Evolutionary conservation across 37 sponge, comb jelly and placozoan species (phyloP).

Genomic region (Tethya wilhelma): DNA sequence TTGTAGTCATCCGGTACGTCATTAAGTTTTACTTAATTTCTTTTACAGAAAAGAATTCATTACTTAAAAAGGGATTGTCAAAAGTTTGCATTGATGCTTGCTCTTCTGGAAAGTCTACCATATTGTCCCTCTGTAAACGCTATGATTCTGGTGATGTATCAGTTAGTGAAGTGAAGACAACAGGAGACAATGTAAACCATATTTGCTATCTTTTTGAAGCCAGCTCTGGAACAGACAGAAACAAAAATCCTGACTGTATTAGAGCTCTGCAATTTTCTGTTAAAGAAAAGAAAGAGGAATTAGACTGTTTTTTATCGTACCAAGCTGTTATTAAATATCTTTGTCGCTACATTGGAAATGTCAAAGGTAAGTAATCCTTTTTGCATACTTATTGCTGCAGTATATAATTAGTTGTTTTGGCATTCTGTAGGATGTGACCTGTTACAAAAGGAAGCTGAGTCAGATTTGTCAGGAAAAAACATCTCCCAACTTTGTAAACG

Average conservation of each 20-base stretch:
- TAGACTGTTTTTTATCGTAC: neutral
- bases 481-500: conserved; percentile 1
- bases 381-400: neutral
- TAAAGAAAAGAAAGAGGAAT: neutral
- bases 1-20: too few species aligned
- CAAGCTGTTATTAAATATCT: neutral
- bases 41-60: neutral
- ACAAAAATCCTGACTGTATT: too few species aligned
- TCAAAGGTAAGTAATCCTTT: too few species aligned
- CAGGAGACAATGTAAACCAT: neutral
- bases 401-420: neutral
- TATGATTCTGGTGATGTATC: neutral
- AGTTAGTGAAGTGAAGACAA: neutral
- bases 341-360: neutral
- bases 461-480: neutral
- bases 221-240: neutral
- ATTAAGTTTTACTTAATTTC: too few species aligned
- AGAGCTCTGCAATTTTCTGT: neutral
- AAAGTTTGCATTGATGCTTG: neutral
- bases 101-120: neutral
- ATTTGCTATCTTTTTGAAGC: neutral
- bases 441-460: neutral
- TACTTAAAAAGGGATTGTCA: neutral
- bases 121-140: neutral
- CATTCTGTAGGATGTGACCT: neutral